Base-by-base conservation (phyloP, 1,140 invertebrate genomes). In the Penaeus japonicus region DNA sequence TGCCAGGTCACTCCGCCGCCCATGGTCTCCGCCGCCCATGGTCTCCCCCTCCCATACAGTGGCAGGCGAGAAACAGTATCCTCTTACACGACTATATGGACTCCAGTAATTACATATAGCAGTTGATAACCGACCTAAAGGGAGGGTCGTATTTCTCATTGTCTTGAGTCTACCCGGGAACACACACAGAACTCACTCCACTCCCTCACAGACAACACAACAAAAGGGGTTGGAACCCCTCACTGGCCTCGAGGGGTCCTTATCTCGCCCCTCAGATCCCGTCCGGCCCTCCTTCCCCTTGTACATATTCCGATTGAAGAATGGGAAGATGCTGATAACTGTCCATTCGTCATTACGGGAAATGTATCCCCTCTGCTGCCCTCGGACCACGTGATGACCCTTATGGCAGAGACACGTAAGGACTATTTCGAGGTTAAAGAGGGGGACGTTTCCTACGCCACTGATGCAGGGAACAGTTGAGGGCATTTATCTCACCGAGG, bases 231-330 rank as follows among this genome's bases (percentile, higher is more conserved):
- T 88, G 70, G 80, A 88, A 88, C 86, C 86, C 86, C 86, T 88
- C 86, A 88, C 59, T 88, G 86, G 86, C 80, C 86, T 65, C 86
- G 86, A 88, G 86, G 86, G 86, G 86, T 73, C 86, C 86, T 88
- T 88, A 88, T 88, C 86, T 88, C 86, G 77, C 86, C 86, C 86
- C 86, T 88, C 86, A 88, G 86, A 88, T 88, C 86, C 86, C 79
- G 86, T 82, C 80, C 86, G 65, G 86, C 80, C 86, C 86, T 88
- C 80, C 86, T 88, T 88, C 86, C 86, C 86, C 86, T 84, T 88
- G 86, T 88, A 88, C 86, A 88, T 88, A 88, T 88, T 88, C 86
- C 86, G 86, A 88, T 88, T 88, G 86, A 88, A 88, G 86, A 88
- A 88, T 88, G 80, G 86, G 86, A 88, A 88, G 86, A 88, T 88